Conservation (phyloP, 2,888 invertebrate species). For the Apeira syringaria region DNA sequence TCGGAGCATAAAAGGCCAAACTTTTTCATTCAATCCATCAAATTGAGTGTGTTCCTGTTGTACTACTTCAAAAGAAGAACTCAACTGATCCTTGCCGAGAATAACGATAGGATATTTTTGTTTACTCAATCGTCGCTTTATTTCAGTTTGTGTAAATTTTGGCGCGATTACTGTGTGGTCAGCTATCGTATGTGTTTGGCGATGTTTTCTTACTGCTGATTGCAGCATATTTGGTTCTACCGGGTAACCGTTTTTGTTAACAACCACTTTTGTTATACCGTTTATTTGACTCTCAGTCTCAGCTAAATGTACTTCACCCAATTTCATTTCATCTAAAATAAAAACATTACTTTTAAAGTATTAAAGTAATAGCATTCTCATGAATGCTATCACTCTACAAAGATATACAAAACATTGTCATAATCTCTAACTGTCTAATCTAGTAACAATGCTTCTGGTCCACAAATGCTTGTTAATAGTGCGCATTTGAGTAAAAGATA, state of each 20-base stretch:
- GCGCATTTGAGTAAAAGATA: too few species aligned
- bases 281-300: slow-evolving; percentile 24
- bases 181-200: slow-evolving; percentile 1
- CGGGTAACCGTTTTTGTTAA: slow-evolving; percentile 38
- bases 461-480: too few species aligned
- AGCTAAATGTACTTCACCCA: slow-evolving; percentile 1
- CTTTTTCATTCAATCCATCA: slow-evolving; percentile 52
- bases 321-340: slow-evolving; percentile 1
- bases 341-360: too few species aligned
- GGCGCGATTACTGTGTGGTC: slow-evolving; percentile 4
- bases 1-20: slow-evolving; percentile 69
- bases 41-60: slow-evolving; percentile 55
- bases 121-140: slow-evolving; percentile 51
- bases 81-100: slow-evolving; percentile 61
- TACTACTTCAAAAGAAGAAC: slow-evolving; percentile 40
- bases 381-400: too few species aligned
- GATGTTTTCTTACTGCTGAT: slow-evolving; percentile 10
- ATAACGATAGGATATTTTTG: slow-evolving; percentile 60
- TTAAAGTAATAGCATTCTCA: too few species aligned
- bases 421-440: too few species aligned
- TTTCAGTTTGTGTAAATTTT: slow-evolving; percentile 55
- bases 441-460: too few species aligned
- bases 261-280: slow-evolving; percentile 46
- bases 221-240: slow-evolving; percentile 24
- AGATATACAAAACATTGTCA: too few species aligned